Evolutionary conservation across 2,888 invertebrate species (phyloP), one percentile per base, ranked within the genome.

Genomic region (Mimumesa dahlbomi): DNA sequence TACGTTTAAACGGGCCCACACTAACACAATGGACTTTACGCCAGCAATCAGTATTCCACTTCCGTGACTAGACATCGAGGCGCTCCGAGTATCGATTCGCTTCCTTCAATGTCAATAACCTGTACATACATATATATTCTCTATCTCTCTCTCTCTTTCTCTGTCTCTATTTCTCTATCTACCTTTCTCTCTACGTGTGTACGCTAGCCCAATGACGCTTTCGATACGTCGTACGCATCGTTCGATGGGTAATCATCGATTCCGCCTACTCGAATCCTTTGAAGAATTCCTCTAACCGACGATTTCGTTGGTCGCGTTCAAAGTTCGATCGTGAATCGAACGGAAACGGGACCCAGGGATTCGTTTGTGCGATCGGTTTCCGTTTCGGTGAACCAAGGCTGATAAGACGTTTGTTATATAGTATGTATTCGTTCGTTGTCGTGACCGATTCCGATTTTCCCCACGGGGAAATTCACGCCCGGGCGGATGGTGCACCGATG

Each of bases 41-140:
- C 68, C 29, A 48, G 75, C 78, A 77, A 82, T 82, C 77, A 67
- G 76, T 83, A 83, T 81, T 80, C 75, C 52, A 75, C 78, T 82
- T 83, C 78, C 81, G 73, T 67, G 66, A 79, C 74, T 69, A 77
- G 75, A 75, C 80, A 69, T 75, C 73, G 66, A 73, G 74, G 63
- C 81, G 77, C 73, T 73, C 45, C 73, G 71, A 48, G 64, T 77
- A 80, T 83, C 75, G 82, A 82, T 83, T 78, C 73, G 64, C 71
- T 75, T 80, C 72, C 76, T 75, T 75, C 75, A 73, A 73, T 77
- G 81, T 81, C 81, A 80, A 77, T 80, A 77, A 80, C 68, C 58
- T 42, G 22, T 34, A n/a, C n/a, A 25, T 25, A 7, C 7, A 25
- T 25, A 7, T 25, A 25, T 3, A n/a, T n/a, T n/a, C n/a, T n/a